Conservation (phyloP, 1,140 invertebrate genomes). For the Drosophila prosaltans region DNA sequence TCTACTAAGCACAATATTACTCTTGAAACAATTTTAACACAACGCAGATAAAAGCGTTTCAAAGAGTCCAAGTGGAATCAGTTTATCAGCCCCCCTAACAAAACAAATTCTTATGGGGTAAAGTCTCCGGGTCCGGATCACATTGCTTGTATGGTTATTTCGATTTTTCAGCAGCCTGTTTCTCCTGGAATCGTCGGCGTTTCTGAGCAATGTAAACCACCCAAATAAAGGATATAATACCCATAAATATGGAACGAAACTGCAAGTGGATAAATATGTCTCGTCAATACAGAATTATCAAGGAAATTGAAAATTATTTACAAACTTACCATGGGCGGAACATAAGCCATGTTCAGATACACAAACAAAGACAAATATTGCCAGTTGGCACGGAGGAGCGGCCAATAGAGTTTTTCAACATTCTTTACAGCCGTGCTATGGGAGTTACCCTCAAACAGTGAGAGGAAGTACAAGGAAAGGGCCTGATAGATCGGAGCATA, state of each 20-base stretch:
- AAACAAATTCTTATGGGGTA: constrained; percentile 24
- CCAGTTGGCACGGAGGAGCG: constrained; percentile 87
- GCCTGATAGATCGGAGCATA: constrained; percentile 88
- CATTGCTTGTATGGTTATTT: constrained; percentile 35
- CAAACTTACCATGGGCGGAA: constrained; percentile 88
- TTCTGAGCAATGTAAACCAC: constrained; percentile 87
- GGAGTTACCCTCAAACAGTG: constrained; percentile 88
- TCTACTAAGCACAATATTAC: constrained; percentile 7
- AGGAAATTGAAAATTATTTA: neutral
- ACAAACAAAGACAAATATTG: constrained; percentile 89
- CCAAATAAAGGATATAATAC: constrained; percentile 89
- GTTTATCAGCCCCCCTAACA: constrained; percentile 27
- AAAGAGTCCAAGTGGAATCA: constrained; percentile 44
- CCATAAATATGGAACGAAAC: constrained; percentile 87
- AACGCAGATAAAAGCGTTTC: constrained; percentile 31
- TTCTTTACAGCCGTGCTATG: constrained; percentile 86
- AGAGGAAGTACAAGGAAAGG: constrained; percentile 87
- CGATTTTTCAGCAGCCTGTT: constrained; percentile 49
- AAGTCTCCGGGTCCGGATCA: constrained; percentile 1
- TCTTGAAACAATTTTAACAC: constrained; percentile 17
- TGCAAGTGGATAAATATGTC: constrained; percentile 57
- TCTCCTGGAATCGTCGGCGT: constrained; percentile 81
- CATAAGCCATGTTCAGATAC: constrained; percentile 87
- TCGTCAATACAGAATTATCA: neutral
- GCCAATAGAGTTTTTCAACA: constrained; percentile 85